Evolutionary conservation across 1,140 invertebrate species (phyloP), one percentile per base, ranked within the genome.

Genomic region (Mercenaria mercenaria): DNA sequence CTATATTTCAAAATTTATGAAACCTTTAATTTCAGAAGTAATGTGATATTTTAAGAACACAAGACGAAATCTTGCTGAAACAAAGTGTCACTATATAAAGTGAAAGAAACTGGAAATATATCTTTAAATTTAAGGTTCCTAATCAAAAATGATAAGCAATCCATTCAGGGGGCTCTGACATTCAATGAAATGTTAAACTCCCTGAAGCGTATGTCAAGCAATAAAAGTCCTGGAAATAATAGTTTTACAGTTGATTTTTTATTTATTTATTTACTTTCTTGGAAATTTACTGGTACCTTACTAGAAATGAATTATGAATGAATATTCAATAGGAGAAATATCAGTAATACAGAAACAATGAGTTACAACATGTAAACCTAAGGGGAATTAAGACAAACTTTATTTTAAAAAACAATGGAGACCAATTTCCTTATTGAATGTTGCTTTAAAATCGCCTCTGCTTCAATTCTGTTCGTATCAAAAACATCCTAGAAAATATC

Each of bases 1-100:
- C 34, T 79, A 52, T 52, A 15, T 47, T 8, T 76, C 39, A 76
- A 79, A 79, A 37, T 72, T 56, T 20, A 79, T 79, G 47, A 79
- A 79, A 29, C 20, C 43, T 20, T 79, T 79, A 79, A 52, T 20
- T 18, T 37, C 76, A 37, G 29, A 79, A 34, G n/a, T 20, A 15
- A 23, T 47, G 76, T 59, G 29, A 79, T 1, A 13, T 56, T 56
- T 79, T 79, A 56, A 52, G 32, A 18, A 50, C 34, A 37, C 76
- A 79, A 56, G 32, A 32, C 0, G 50, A 56, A 32, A 79, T 56
- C 15, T 79, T 18, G 0, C 23, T 52, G 76, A 79, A 79, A 79
- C 47, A 34, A 52, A 79, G 37, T 15, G 1, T n/a, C 76, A 79
- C 37, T 79, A 56, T 79, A 79, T n/a, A 52, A 50, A 56, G 29